Percentiles rank a stretch among this genome's conserved stretches.
Conservation (phyloP, 2,113 vertebrate species). For the Phalacrocorax pelagicus region DNA sequence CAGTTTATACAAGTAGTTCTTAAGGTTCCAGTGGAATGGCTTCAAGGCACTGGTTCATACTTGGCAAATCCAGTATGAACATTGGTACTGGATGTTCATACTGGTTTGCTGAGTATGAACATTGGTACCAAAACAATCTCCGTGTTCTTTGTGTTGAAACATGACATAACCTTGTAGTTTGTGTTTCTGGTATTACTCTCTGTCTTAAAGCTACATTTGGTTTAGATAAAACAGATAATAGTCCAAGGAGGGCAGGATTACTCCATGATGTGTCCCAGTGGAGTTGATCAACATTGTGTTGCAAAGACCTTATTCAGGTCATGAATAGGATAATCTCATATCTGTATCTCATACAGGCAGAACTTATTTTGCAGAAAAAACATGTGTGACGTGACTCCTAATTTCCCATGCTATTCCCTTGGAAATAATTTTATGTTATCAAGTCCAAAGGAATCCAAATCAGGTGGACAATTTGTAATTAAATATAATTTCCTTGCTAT, state of each 20-base stretch:
- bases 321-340: background rate
- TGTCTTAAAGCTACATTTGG: background rate
- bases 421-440: background rate
- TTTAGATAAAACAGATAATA: background rate
- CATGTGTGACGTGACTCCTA: background rate
- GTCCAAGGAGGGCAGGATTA: background rate
- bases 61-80: background rate
- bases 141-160: accelerated
- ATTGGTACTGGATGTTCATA: background rate
- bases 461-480: background rate
- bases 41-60: background rate
- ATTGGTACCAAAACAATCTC: background rate
- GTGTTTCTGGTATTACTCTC: background rate
- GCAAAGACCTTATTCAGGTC: background rate
- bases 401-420: background rate
- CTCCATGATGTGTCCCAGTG: background rate
- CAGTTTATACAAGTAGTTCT: background rate
- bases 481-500: background rate
- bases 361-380: background rate
- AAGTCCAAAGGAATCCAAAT: background rate
- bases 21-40: background rate
- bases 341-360: background rate
- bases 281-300: background rate
- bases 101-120: background rate
- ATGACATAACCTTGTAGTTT: background rate